Base-by-base conservation (phyloP, 2,888 invertebrate genomes). In the Sarcophaga rosellei region DNA sequence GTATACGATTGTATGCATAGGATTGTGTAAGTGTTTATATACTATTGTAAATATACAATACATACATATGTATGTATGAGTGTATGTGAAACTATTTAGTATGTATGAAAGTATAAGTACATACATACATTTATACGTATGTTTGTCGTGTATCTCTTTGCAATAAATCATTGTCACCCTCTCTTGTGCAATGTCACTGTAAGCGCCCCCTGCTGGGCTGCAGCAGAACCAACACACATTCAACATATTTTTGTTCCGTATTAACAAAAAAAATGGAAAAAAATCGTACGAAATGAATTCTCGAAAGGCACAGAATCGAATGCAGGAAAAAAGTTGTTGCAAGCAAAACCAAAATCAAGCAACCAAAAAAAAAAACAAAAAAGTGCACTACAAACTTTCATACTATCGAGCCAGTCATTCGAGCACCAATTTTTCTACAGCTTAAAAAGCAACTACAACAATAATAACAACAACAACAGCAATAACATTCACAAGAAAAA, bases 101-200 rank as follows among this genome's bases (percentile, higher is more conserved):
- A 35, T 35, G 65, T 69, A 70, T 65, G 35, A 45, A 75, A n/a
- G 25, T 25, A 68, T 20, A 65, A 15, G 47, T 59, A 17, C 21
- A n/a, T 65, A 69, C 21, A 20, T 45, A 25, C 21, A 77, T 10
- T n/a, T 10, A 57, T 75, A 62, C 20, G 75, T 80, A 53, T 65
- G 78, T 76, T 69, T 84, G 91, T 91, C 91, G 91, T 90, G 89
- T 92, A 92, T 92, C 91, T 92, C 89, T 89, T 90, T 89, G 90
- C 90, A 89, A 92, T 92, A 92, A 92, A 92, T 92, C 92, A 92
- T 92, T 92, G 92, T 91, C 92, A 91, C 91, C 90, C 91, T 91
- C 91, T 90, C 88, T 89, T 87, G 90, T 89, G 91, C 90, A 91
- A 91, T 91, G 91, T 92, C 91, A 91, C 90, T 91, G 89, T 88